Conservation (phyloP, 2,113 vertebrate species). For the Pogonocichla stellata region DNA sequence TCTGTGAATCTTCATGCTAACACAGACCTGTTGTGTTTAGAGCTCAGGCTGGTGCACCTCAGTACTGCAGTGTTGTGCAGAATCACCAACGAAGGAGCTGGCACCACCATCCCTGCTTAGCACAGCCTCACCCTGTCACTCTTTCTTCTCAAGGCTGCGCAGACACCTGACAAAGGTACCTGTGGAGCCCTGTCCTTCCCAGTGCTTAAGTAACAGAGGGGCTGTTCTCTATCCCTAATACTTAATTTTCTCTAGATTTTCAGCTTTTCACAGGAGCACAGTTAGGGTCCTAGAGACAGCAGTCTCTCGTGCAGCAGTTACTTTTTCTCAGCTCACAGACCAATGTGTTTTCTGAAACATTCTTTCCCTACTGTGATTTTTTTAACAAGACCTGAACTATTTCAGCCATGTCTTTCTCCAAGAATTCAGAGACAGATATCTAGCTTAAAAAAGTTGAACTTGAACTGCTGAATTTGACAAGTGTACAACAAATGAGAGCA, state of each 20-base stretch:
- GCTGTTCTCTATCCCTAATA: neutral
- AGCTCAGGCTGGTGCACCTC: neutral
- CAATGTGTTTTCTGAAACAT: neutral
- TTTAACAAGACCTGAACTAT: neutral
- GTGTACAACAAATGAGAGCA: neutral
- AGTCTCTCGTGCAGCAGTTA: neutral
- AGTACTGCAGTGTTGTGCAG: neutral
- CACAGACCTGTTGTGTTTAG: neutral
- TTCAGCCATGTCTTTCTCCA: neutral
- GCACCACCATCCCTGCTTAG: fast-evolving
- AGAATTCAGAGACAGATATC: neutral
- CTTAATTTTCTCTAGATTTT: neutral
- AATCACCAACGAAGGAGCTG: neutral
- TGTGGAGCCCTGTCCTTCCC: neutral
- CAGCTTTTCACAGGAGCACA: neutral
- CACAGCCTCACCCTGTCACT: too few relatives aligned
- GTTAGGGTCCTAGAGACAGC: neutral
- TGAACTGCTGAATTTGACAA: neutral
- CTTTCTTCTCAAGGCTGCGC: neutral
- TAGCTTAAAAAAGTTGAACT: neutral
- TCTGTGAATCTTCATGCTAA: neutral
- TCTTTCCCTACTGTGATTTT: neutral
- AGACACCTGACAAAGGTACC: neutral
- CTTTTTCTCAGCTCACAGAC: neutral
- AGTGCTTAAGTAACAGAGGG: neutral